Conservation (phyloP, 1,140 invertebrate species). For the Sarcophaga bullata region DNA sequence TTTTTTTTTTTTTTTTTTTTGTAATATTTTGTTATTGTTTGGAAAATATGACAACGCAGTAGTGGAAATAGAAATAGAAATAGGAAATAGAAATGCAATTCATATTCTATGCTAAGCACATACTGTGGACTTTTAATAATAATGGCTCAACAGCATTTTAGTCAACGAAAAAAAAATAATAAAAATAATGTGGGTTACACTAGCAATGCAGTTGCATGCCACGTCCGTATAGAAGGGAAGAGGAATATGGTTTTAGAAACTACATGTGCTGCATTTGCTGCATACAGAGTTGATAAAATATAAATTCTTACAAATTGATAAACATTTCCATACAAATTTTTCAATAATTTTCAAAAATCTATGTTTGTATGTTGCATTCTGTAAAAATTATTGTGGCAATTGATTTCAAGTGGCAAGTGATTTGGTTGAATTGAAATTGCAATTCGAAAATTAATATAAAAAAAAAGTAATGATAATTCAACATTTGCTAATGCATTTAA, state of each 20-base stretch:
- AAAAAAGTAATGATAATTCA: no score
- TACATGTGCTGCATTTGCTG: background rate
- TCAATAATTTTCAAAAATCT: no score
- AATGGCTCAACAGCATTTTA: background rate
- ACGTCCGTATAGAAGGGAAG: no score
- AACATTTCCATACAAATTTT: no score
- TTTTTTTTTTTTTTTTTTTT: background rate
- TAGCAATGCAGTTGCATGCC: background rate
- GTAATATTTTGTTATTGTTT: background rate
- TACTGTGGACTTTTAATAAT: conserved; percentile 24
- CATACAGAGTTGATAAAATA: background rate
- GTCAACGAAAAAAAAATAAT: background rate
- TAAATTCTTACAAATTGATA: background rate
- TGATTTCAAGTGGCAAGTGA: no score
- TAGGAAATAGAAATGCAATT: background rate
- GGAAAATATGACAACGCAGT: background rate
- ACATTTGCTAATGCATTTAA: no score
- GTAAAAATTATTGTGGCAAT: no score
- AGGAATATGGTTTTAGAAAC: background rate
- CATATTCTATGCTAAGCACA: conserved; percentile 12
- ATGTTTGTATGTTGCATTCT: no score
- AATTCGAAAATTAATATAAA: no score
- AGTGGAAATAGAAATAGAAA: background rate
- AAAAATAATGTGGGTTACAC: background rate
- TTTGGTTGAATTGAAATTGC: no score